These are phyloP conservation scores for Lucilia sericata DNA, from an alignment of 1,140 invertebrate genomes.

Conservation along the genomic window DNA sequence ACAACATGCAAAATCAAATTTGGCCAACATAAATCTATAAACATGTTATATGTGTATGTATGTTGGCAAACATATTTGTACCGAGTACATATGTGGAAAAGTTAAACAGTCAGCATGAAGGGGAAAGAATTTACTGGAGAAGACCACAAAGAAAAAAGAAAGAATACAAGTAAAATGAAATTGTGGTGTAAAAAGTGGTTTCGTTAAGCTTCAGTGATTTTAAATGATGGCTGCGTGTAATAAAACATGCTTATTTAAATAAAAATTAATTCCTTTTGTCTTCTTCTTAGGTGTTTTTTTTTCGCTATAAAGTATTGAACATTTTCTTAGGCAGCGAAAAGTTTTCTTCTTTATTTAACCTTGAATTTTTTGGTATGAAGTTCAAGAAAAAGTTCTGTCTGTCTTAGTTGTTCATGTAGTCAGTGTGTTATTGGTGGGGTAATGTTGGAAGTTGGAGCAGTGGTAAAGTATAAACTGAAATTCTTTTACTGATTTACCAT, in stretches of 20 bases:
- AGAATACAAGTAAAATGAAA: not conserved
- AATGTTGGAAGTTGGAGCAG: no score
- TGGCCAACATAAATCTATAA: constrained; percentile 20
- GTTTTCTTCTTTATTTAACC: not conserved
- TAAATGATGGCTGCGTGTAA: constrained; percentile 43
- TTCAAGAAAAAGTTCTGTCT: no score
- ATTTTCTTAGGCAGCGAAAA: not conserved
- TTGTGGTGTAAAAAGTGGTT: constrained; percentile 32
- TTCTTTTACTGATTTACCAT: no score
- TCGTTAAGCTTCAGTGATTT: constrained; percentile 40
- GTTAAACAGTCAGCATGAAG: not conserved
- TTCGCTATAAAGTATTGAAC: not conserved
- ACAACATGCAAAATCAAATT: constrained; percentile 18
- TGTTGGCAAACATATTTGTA: not conserved
- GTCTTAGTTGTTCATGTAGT: no score
- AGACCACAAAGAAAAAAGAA: not conserved
- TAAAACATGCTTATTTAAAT: constrained; percentile 44
- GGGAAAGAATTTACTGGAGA: not conserved
- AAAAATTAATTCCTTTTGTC: constrained; percentile 39
- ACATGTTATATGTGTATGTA: not conserved
- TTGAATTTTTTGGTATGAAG: not conserved
- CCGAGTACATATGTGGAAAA: not conserved
- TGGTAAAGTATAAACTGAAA: no score
- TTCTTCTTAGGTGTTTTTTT: constrained; percentile 11
- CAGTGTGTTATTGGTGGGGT: no score